Evolutionary conservation across 2,113 vertebrate genomes (phyloP), one percentile per base, ranked within the genome.

Genomic region (Austrofundulus limnaeus): DNA sequence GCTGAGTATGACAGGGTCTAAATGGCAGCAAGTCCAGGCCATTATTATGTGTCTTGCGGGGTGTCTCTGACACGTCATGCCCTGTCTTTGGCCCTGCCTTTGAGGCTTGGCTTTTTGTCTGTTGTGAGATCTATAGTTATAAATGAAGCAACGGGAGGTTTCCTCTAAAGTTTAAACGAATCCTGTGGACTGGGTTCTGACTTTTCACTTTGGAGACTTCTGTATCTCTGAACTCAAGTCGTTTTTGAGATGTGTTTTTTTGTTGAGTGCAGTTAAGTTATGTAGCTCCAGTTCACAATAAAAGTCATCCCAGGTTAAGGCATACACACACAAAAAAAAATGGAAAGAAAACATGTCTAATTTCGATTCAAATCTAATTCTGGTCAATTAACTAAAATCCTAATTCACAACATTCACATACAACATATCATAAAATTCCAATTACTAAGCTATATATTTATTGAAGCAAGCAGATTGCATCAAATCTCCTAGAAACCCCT

Each of bases 11-110:
- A 85, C 83, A 62, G 75, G 66, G 62, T 75, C 66, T 72, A 81
- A 87, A 87, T 82, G 82, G 67, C 70, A 77, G 72, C 58, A 41
- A 72, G 80, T 83, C 53, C 70, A 42, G 51, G 70, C 58, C 81
- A 86, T 81, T 85, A 81, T 78, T 76, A 72, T 37, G 60, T 79
- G 70, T 82, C 66, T 50, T 64, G 49, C 74, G 63, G 56, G 42
- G 53, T 52, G 66, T 62, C 51, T 53, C 61, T 75, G 62, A 78
- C 72, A 73, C 72, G 72, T 75, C 47, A n/a, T 71, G 53, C 60
- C 78, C 45, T 43, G 63, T 45, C 48, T 43, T 25, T 45, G 24
- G 39, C 46, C 70, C 64, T 42, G 42, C 61, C 71, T 73, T 42
- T 67, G 17, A 63, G 63, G 57, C 47, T 58, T 47, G 54, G 49